These are phyloP conservation scores for Xyrichtys novacula DNA, from an alignment of 2,797 vertebrate species.

Conservation along the genomic window DNA sequence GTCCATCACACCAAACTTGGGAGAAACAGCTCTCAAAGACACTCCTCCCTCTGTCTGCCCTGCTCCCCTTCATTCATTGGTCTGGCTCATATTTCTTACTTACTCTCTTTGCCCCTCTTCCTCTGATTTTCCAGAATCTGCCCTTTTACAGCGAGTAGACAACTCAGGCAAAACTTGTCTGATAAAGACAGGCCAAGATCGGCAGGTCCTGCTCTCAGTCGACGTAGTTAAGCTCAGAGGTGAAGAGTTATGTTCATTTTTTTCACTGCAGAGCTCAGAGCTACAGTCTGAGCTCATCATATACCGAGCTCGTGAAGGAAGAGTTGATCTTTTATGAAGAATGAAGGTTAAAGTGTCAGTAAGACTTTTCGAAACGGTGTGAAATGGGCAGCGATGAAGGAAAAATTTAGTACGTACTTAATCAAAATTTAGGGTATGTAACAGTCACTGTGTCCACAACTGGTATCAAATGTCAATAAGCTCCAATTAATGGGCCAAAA, in stretches of 20 bases:
- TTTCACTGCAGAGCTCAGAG: slow-evolving; percentile 39
- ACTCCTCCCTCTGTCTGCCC: slow-evolving; percentile 48
- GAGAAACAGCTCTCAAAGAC: slow-evolving; percentile 81
- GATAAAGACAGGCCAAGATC: slow-evolving; percentile 54
- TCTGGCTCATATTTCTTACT: slow-evolving; percentile 56
- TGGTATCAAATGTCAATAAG: background rate
- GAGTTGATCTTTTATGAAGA: background rate
- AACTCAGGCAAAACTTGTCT: slow-evolving; percentile 53
- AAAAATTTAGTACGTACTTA: too few species aligned
- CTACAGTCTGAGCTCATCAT: slow-evolving; percentile 26
- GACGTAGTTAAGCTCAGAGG: slow-evolving; percentile 44
- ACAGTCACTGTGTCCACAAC: background rate
- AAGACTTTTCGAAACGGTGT: background rate
- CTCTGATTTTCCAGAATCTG: slow-evolving; percentile 70
- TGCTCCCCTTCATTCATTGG: slow-evolving; percentile 43
- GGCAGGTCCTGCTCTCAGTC: slow-evolving; percentile 51
- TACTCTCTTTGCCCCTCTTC: slow-evolving; percentile 28
- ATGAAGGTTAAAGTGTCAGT: background rate
- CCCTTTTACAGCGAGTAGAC: slow-evolving; percentile 77
- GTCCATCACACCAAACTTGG: slow-evolving; percentile 90
- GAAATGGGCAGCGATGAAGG: background rate
- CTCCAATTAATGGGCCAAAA: background rate
- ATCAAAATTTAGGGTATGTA: too few species aligned
- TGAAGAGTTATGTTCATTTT: slow-evolving; percentile 25
- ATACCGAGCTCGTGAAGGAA: background rate